Evolutionary conservation across 2,888 invertebrate genomes (phyloP), one percentile per base, ranked within the genome.

Genomic region (Xestia c-nigrum): DNA sequence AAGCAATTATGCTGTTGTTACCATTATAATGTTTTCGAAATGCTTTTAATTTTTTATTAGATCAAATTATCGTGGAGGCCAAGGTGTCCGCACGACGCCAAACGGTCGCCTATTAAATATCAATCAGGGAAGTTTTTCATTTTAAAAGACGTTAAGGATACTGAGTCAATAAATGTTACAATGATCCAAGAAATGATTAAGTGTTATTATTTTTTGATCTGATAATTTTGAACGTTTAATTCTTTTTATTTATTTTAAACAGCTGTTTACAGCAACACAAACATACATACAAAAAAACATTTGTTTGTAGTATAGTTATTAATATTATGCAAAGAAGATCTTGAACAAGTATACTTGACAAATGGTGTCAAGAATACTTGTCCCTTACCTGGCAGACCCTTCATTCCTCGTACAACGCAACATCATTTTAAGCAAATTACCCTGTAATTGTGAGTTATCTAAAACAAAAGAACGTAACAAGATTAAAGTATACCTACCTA

Each of bases 21-120:
- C 91, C 94, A 95, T 94, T 94, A 95, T 93, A 90, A 95, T 94
- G 94, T 95, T 96, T 95, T 95, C 88, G 91, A 95, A 96, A 95
- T 94, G 95, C 95, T 95, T 96, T 96, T 95, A 96, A 96, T 95
- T 96, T 96, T 96, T 96, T 96, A 96, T 95, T 94, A 94, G 94
- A 92, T 89, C 93, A 93, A 94, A 95, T 95, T 95, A 94, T 94
- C 91, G 89, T 94, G 83, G 85, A 86, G 90, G 92, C 89, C 89
- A 92, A 95, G 94, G 96, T 95, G 96, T 95, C 91, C 89, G 90
- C 82, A 82, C 90, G 90, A 91, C 91, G 94, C 92, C 92, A 94
- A 93, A 93, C 92, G 90, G 88, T 83, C 85, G 77, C 88, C 94
- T 91, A 96, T 96, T 96, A 96, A 95, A 96, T 96, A 96, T 95